phyloP scores from a whole-genome alignment of 2,888 invertebrate species.

The Callimorpha dominula region DNA sequence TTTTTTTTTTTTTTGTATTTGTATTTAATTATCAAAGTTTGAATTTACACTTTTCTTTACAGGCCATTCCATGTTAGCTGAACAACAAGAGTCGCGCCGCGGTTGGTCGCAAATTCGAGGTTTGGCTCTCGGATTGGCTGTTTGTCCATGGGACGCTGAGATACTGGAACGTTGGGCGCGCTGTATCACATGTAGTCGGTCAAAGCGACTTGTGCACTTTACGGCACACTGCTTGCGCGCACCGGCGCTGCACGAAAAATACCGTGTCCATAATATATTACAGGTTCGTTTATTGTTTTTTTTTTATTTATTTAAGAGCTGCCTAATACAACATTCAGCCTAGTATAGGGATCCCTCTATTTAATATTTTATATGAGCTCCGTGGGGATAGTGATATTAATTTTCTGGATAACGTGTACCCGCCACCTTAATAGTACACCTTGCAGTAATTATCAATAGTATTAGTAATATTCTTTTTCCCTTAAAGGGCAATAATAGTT shows the following conservation, averaged over 20 bases:
- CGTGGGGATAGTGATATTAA: too few species aligned
- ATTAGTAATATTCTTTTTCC: too few species aligned
- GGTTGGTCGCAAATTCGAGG: constrained; percentile 73
- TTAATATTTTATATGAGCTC: not conserved
- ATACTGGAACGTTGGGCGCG: constrained; percentile 75
- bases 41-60: constrained; percentile 15
- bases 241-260: constrained; percentile 77
- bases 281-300: constrained; percentile 59
- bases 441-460: too few species aligned
- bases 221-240: constrained; percentile 77
- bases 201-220: constrained; percentile 70
- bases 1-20: too few species aligned
- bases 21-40: too few species aligned
- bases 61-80: constrained; percentile 83
- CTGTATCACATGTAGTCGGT: constrained; percentile 68
- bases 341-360: not conserved
- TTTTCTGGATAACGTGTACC: too few species aligned
- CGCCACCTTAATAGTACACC: too few species aligned
- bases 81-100: constrained; percentile 69
- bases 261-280: constrained; percentile 73
- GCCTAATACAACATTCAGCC: not conserved
- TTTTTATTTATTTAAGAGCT: too few species aligned
- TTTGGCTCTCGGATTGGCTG: constrained; percentile 67
- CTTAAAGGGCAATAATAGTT: too few species aligned
- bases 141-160: constrained; percentile 78